These are phyloP conservation scores for Carapus acus DNA, from an alignment of 2,797 vertebrate genomes.

Conservation along the genomic window DNA sequence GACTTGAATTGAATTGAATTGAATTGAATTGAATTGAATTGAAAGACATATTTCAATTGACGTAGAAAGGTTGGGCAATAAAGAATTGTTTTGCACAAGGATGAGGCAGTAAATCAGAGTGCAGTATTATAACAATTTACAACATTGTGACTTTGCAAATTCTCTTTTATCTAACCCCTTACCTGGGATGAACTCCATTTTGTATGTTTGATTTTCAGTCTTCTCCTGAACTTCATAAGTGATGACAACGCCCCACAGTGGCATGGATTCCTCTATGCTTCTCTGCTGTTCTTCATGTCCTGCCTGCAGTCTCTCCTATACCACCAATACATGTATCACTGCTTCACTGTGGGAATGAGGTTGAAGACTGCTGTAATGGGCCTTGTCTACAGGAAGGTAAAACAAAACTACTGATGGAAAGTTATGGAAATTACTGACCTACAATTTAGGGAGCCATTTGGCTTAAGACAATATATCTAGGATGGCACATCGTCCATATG, in stretches of 20 bases:
- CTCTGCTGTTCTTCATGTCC: constrained; percentile 74
- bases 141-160: neutral
- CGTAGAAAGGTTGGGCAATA: no score
- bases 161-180: neutral
- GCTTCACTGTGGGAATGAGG: constrained; percentile 80
- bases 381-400: constrained; percentile 84
- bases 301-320: constrained; percentile 81
- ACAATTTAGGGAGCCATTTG: no score
- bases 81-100: no score
- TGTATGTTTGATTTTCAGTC: constrained; percentile 54
- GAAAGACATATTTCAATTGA: no score
- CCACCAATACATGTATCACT: constrained; percentile 79
- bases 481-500: no score
- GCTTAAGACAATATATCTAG: no score
- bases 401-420: neutral
- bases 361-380: constrained; percentile 79
- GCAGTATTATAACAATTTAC: no score
- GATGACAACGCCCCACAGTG: constrained; percentile 66
- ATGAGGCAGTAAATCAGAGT: no score
- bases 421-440: no score
- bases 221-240: constrained; percentile 77
- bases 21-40: no score
- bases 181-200: neutral
- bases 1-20: no score
- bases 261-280: constrained; percentile 78